Base-by-base conservation (phyloP, 2,888 invertebrate genomes). In the Barypeithes pellucidus region DNA sequence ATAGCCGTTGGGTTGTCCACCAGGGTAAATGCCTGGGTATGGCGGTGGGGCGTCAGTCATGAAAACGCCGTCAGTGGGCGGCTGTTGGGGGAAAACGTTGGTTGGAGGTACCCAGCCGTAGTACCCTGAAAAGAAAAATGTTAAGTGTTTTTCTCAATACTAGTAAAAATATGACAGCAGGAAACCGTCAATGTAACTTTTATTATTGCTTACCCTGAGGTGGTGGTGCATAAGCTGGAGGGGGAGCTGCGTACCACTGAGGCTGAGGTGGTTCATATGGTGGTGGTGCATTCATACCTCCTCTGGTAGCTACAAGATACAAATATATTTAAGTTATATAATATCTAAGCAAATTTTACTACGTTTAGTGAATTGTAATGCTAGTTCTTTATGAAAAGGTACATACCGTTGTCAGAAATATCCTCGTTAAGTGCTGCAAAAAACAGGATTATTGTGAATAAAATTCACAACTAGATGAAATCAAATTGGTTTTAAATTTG, bases 51-150 rank as follows among this genome's bases (percentile, higher is more conserved):
- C 94, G 85, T 95, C 94, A 54, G 94, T 94, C 89, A 96, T 94
- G 85, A 92, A 98, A 24, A 98, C 97, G 20, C 92, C 91, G 85
- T 94, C 94, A 33, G 93, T 92, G 85, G 92, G 90, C 11, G 93
- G 93, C 65, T 90, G 91, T 80, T 91, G 89, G 0, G 91, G 90
- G 84, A 93, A 93, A 1, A 90, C 89, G 85, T 91, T 81, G 0
- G 93, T 93, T 0, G 95, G 95, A 60, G 97, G 97, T 80, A 94
- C 90, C 94, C 98, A 98, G 76, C 97, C 97, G 82, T 97, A 97
- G 85, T 95, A 96, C 16, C 96, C 96, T 80, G 47, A 22, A 22
- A 57, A 66, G 3, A 14, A 9, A n/a, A n/a, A 33, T 33, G 24
- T n/a, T 24, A 62, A 20, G 14, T 36, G 7, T 11, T 5, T 20